Conservation (phyloP, 1,140 invertebrate genomes). For the Anastrepha ludens region DNA sequence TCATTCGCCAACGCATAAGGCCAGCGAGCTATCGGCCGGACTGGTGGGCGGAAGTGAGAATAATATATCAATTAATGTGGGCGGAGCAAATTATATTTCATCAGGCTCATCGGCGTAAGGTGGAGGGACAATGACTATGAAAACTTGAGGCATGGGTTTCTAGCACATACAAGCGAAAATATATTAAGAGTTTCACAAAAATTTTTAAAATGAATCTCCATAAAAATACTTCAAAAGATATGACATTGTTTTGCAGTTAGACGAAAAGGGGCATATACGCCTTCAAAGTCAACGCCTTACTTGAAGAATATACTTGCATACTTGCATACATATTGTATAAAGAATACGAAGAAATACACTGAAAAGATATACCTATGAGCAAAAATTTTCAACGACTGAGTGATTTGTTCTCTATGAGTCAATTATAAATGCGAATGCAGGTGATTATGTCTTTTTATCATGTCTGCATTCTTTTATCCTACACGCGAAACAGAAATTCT, state of each 20-base stretch:
- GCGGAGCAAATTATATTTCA: not conserved
- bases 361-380: not conserved
- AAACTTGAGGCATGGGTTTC: too few relatives aligned
- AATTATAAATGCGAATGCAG: conserved; percentile 38
- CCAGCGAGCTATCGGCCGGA: conserved; percentile 52
- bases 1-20: conserved; percentile 73
- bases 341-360: too few relatives aligned
- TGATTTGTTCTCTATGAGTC: not conserved
- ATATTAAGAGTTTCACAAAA: too few relatives aligned
- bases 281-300: too few relatives aligned
- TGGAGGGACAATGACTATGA: not conserved
- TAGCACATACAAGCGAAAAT: too few relatives aligned
- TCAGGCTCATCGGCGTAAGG: conserved; percentile 51
- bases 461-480: not conserved
- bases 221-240: not conserved
- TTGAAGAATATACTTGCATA: too few relatives aligned
- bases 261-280: too few relatives aligned
- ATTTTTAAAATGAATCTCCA: not conserved
- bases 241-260: too few relatives aligned
- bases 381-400: not conserved
- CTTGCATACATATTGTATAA: too few relatives aligned
- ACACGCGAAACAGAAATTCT: too few relatives aligned
- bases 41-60: conserved; percentile 41
- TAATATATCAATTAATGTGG: conserved; percentile 35
- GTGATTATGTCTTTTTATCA: conserved; percentile 7